Evolutionary conservation across 2,797 vertebrate species (phyloP).

Genomic region (Tragelaphus oryx): DNA sequence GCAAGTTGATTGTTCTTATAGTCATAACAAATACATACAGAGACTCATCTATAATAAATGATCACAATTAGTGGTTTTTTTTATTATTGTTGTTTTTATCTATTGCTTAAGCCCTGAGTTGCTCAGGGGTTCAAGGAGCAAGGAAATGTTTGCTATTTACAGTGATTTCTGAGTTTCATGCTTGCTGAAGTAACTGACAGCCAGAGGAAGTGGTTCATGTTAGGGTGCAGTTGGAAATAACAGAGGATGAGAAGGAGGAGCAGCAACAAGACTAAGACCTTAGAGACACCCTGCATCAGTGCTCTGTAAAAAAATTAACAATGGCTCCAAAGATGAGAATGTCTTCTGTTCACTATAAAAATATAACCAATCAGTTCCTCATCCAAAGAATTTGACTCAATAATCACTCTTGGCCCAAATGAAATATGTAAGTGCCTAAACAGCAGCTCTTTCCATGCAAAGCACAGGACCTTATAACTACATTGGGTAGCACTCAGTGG

Average conservation of each 20-base stretch:
- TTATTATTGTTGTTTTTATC: no score
- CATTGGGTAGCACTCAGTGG: background rate
- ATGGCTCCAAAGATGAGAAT: background rate
- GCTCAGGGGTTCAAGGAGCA: background rate
- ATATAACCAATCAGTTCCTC: background rate
- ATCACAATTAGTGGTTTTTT: no score
- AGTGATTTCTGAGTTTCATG: background rate
- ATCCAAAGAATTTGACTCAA: background rate
- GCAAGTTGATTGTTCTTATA: no score
- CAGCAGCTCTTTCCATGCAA: background rate
- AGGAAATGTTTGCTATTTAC: background rate
- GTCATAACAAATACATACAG: no score
- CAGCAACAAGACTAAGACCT: background rate
- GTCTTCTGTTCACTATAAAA: background rate
- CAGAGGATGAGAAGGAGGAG: no score
- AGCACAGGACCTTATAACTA: background rate
- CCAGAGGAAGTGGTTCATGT: background rate
- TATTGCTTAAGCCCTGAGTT: no score
- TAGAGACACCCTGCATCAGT: fast-evolving
- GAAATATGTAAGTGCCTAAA: background rate
- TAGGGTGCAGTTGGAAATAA: background rate
- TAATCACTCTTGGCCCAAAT: background rate
- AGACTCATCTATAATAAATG: no score
- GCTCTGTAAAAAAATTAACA: background rate
- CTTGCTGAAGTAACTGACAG: background rate